phyloP scores from a whole-genome alignment of 2,113 vertebrate genomes.

The Anser brachyrhynchus region DNA sequence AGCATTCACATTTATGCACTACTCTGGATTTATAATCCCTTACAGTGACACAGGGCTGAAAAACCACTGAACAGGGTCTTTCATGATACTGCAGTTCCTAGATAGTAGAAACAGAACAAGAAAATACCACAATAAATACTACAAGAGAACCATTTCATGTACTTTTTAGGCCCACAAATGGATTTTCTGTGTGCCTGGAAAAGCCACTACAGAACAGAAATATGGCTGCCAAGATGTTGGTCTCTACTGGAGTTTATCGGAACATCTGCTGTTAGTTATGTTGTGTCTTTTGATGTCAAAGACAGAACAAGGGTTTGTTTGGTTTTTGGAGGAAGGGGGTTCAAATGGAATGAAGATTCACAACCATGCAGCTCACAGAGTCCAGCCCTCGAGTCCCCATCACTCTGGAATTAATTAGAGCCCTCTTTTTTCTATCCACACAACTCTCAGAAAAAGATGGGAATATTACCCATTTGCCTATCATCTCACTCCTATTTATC shows the following conservation, averaged over 20 bases:
- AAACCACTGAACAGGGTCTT: background rate
- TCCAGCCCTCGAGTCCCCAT: background rate
- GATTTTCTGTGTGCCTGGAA: constrained; percentile 2
- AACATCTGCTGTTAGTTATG: constrained; percentile 51
- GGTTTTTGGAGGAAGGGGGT: constrained; percentile 17
- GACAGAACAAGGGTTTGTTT: constrained; percentile 49
- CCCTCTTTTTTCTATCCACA: background rate
- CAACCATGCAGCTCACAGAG: background rate
- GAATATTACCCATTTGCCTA: constrained; percentile 38
- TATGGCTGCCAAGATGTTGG: background rate
- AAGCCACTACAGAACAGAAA: constrained; percentile 7
- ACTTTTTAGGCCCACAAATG: background rate
- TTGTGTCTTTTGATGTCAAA: constrained; percentile 50
- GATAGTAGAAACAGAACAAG: background rate
- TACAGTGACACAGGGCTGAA: background rate
- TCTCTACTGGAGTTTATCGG: constrained; percentile 1
- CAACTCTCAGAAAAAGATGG: constrained; percentile 16
- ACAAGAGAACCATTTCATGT: constrained; percentile 8
- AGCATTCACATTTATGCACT: background rate
- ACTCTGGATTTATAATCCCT: background rate
- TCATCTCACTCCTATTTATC: constrained; percentile 15
- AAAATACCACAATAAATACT: background rate
- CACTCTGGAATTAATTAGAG: constrained; percentile 57
- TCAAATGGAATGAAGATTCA: constrained; percentile 33
- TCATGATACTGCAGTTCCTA: background rate